Evolutionary conservation across 2,797 vertebrate genomes (phyloP).

Genomic region (Lepilemur septentrionalis): DNA sequence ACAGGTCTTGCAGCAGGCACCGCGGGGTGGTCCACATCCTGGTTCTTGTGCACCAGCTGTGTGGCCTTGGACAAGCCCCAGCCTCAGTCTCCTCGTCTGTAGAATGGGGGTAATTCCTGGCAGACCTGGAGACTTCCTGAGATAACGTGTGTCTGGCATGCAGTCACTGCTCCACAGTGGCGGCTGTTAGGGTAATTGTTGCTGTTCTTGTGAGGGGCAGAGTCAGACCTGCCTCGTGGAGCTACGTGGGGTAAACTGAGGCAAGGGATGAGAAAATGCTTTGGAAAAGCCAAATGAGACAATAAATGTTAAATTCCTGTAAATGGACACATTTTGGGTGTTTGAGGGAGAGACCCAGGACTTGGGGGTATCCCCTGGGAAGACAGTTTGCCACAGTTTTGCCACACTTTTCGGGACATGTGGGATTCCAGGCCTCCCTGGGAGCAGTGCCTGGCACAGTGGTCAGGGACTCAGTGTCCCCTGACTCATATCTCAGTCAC

Average conservation of each 20-base stretch:
- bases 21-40: fast-evolving
- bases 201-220: background rate
- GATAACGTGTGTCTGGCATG: fast-evolving
- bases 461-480: conserved; percentile 34
- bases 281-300: fast-evolving
- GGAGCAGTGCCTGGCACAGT: background rate
- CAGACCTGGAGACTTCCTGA: fast-evolving
- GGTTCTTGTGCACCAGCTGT: fast-evolving
- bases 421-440: background rate
- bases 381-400: background rate
- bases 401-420: background rate
- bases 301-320: fast-evolving
- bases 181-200: too few species aligned
- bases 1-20: fast-evolving
- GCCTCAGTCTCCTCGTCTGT: background rate
- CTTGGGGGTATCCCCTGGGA: background rate
- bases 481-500: conserved; percentile 67
- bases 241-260: background rate
- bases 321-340: background rate
- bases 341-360: background rate
- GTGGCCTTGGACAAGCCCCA: background rate
- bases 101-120: background rate
- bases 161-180: fast-evolving
- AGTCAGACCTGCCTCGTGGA: background rate
- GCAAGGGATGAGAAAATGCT: background rate